Evolutionary conservation across 1,140 invertebrate species (phyloP).

Genomic region (Scaptomyza graminum): DNA sequence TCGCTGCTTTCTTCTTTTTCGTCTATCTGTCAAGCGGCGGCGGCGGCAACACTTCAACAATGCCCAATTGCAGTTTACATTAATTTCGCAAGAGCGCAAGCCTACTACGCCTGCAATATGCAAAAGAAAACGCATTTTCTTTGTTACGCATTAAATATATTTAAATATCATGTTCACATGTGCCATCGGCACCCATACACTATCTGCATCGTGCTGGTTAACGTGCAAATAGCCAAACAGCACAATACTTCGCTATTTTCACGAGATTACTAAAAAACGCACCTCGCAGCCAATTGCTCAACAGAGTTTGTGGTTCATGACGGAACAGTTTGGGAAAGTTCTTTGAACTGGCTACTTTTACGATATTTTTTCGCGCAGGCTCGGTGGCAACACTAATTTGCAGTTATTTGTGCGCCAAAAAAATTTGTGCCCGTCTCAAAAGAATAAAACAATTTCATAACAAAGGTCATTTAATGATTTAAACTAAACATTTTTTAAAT

Average conservation of each 20-base stretch:
- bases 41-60: slow-evolving; percentile 36
- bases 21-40: slow-evolving; percentile 37
- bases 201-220: neutral
- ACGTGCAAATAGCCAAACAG: slow-evolving; percentile 30
- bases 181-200: neutral
- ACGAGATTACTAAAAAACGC: slow-evolving; percentile 45
- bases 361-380: no score
- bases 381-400: slow-evolving; percentile 7
- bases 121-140: slow-evolving; percentile 17
- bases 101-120: slow-evolving; percentile 21
- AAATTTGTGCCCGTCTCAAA: neutral
- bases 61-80: slow-evolving; percentile 29
- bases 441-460: neutral
- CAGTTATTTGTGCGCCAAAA: slow-evolving; percentile 21
- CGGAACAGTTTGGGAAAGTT: neutral
- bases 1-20: slow-evolving; percentile 28
- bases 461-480: slow-evolving; percentile 1
- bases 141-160: neutral
- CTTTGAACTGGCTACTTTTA: slow-evolving; percentile 8
- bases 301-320: slow-evolving; percentile 16
- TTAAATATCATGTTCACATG: slow-evolving; percentile 7
- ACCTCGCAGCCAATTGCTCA: slow-evolving; percentile 43
- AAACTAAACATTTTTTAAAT: neutral
- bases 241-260: slow-evolving; percentile 47
- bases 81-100: slow-evolving; percentile 32